Conservation (phyloP, 1,140 invertebrate species). For the Eubasilissa regina region DNA sequence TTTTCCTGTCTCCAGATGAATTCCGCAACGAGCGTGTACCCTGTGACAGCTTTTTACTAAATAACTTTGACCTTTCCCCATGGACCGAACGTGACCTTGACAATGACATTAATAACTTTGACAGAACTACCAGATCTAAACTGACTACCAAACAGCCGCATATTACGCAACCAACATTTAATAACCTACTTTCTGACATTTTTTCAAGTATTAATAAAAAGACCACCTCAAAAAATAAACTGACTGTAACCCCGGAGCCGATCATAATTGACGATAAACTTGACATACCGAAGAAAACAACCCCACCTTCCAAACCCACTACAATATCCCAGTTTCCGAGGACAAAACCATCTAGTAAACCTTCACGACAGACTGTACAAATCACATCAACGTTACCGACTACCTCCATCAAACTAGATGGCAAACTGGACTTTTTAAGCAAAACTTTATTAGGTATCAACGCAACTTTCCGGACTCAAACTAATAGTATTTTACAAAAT, state of each 20-base stretch:
- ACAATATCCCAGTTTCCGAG: conserved; percentile 59
- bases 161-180: conserved; percentile 45
- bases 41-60: conserved; percentile 79
- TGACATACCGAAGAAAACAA: conserved; percentile 58
- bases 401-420: conserved; percentile 65
- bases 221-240: conserved; percentile 59
- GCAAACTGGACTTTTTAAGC: conserved; percentile 72
- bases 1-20: conserved; percentile 80
- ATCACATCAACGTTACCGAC: conserved; percentile 55
- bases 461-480: neutral
- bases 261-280: conserved; percentile 55
- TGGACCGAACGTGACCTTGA: conserved; percentile 72
- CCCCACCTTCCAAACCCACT: conserved; percentile 47
- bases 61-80: conserved; percentile 79
- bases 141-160: conserved; percentile 51
- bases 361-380: conserved; percentile 50
- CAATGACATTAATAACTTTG: conserved; percentile 63
- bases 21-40: conserved; percentile 77
- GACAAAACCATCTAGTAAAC: conserved; percentile 47
- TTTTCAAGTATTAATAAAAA: conserved; percentile 58
- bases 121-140: conserved; percentile 53
- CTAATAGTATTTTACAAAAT: conserved; percentile 12
- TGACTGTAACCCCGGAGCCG: conserved; percentile 51
- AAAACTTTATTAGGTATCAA: conserved; percentile 16
- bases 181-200: conserved; percentile 33